These are phyloP conservation scores for Coelopa pilipes DNA, from an alignment of 2,888 invertebrate genomes.

Conservation along the genomic window DNA sequence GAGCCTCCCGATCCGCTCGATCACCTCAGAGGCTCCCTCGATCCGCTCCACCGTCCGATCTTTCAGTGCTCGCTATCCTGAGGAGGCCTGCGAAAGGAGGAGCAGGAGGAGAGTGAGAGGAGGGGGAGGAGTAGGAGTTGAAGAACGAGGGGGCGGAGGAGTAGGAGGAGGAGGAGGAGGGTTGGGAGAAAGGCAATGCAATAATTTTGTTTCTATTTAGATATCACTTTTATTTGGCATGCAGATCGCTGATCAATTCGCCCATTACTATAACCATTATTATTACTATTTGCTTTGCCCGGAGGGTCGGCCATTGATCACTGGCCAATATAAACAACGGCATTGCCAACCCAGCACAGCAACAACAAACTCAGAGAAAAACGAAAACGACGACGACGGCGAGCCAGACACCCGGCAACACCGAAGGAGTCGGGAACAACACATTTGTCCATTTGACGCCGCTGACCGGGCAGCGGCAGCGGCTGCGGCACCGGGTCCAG, in stretches of 20 bases:
- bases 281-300: constrained; percentile 36
- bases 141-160: no score
- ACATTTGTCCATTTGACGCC: constrained; percentile 20
- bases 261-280: constrained; percentile 30
- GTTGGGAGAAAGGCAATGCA: background rate
- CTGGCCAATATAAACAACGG: background rate
- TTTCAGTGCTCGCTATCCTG: no score
- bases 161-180: no score
- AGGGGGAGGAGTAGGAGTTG: no score
- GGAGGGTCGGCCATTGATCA: constrained; percentile 32
- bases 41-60: no score
- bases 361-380: background rate
- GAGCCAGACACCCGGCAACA: background rate
- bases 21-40: background rate
- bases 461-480: background rate
- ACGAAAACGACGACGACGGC: no score
- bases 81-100: no score
- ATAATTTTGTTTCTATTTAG: constrained; percentile 24
- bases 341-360: background rate
- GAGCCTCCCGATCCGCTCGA: background rate
- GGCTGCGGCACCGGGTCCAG: background rate
- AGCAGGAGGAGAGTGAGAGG: no score
- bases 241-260: constrained; percentile 14
- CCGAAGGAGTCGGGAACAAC: background rate
- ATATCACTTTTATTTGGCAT: constrained; percentile 33